These are phyloP conservation scores for Salmo trutta DNA, from an alignment of 2,797 vertebrate species.

Conservation along the genomic window DNA sequence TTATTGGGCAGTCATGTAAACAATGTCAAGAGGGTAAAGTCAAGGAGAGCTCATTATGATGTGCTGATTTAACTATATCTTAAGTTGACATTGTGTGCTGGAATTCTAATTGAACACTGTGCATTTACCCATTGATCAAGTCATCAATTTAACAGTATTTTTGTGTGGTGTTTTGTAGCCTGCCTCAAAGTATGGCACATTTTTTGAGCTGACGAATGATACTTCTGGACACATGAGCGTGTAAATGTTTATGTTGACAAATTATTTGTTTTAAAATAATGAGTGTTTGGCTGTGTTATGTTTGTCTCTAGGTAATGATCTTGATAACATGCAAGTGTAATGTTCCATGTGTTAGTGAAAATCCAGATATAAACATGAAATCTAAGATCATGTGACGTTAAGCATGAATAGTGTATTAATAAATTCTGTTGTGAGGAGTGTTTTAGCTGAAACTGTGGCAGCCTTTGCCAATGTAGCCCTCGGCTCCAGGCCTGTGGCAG, in stretches of 20 bases:
- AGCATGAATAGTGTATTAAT: conserved; percentile 69
- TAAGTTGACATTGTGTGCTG: conserved; percentile 25
- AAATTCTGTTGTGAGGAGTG: neutral
- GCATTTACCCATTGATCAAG: neutral
- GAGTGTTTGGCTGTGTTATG: conserved; percentile 48
- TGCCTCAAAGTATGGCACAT: conserved; percentile 43
- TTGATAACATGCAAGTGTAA: conserved; percentile 12
- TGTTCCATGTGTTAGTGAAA: conserved; percentile 18
- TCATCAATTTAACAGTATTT: conserved; percentile 18
- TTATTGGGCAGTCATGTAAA: conserved; percentile 25
- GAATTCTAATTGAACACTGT: neutral
- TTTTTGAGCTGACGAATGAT: conserved; percentile 20
- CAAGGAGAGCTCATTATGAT: neutral
- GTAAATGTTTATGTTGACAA: conserved; percentile 45
- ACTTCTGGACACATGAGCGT: conserved; percentile 35
- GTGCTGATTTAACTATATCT: conserved; percentile 30
- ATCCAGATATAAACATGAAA: conserved; percentile 16
- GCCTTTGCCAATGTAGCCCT: neutral
- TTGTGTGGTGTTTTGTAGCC: conserved; percentile 27
- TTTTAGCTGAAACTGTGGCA: neutral
- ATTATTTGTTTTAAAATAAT: conserved; percentile 70
- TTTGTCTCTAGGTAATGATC: conserved; percentile 27
- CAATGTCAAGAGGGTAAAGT: conserved; percentile 16
- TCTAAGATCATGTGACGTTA: conserved; percentile 46
- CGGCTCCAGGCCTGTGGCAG: neutral